phyloP scores from a whole-genome alignment of 2,797 vertebrate genomes.

The Pachyuromys duprasi region DNA sequence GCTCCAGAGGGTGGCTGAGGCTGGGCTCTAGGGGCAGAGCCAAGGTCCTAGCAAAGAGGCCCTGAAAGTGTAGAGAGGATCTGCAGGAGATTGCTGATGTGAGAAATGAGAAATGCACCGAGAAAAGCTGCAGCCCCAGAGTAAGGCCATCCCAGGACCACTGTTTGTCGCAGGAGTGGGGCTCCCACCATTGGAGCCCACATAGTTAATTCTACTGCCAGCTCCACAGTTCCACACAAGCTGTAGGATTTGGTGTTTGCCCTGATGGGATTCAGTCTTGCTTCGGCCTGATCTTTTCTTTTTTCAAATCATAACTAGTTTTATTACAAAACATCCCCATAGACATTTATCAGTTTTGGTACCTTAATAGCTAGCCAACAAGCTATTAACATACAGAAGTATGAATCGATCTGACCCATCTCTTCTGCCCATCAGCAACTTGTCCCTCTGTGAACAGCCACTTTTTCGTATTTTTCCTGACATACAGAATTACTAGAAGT shows the following conservation, averaged over 20 bases:
- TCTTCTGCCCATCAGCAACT: slow-evolving; percentile 90
- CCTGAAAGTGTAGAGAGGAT: neutral
- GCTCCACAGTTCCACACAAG: neutral
- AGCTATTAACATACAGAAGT: slow-evolving; percentile 91
- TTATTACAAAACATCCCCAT: slow-evolving; percentile 91
- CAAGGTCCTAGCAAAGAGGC: neutral
- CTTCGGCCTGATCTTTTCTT: neutral
- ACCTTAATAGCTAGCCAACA: slow-evolving; percentile 90
- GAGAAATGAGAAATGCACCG: neutral
- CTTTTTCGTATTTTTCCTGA: slow-evolving; percentile 91
- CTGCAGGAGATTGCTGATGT: no score
- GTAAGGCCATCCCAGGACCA: no score
- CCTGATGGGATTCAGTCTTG: neutral
- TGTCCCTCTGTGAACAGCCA: slow-evolving; percentile 89
- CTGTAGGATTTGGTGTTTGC: neutral
- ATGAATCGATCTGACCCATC: slow-evolving; percentile 90
- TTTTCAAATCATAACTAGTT: slow-evolving; percentile 88
- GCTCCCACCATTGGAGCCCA: neutral
- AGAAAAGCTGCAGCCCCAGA: neutral
- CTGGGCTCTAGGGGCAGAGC: neutral
- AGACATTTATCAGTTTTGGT: slow-evolving; percentile 45
- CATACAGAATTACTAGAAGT: slow-evolving; percentile 91
- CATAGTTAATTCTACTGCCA: neutral
- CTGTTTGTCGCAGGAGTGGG: neutral
- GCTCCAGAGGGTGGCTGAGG: neutral